These are phyloP conservation scores for Ophion ventricosus DNA, from an alignment of 2,888 invertebrate genomes.

Conservation along the genomic window DNA sequence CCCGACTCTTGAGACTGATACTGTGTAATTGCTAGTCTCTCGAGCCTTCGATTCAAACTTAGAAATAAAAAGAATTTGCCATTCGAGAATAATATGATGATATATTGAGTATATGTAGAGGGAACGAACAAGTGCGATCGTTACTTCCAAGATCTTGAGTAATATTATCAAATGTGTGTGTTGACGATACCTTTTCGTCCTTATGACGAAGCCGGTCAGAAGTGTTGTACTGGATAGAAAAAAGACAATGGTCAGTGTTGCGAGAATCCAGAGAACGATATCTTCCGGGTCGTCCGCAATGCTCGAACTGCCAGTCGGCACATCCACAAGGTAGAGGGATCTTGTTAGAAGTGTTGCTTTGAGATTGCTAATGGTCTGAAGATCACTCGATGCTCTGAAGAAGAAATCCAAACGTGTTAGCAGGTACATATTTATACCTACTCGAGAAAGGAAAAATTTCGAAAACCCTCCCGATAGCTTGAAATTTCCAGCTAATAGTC, in stretches of 20 bases:
- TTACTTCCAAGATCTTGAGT: background rate
- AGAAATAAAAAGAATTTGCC: slow-evolving; percentile 44
- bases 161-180: too few relatives aligned
- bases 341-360: slow-evolving; percentile 81
- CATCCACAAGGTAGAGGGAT: slow-evolving; percentile 83
- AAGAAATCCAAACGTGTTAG: slow-evolving; percentile 26
- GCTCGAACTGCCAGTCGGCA: slow-evolving; percentile 82
- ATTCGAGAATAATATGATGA: background rate
- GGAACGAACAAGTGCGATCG: background rate
- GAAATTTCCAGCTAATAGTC: background rate
- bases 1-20: slow-evolving; percentile 88
- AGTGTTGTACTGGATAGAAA: slow-evolving; percentile 85
- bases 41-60: slow-evolving; percentile 86
- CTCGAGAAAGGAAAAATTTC: too few relatives aligned
- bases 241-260: slow-evolving; percentile 84
- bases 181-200: slow-evolving; percentile 84
- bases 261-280: slow-evolving; percentile 84
- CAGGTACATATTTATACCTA: too few relatives aligned
- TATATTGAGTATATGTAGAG: background rate
- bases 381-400: slow-evolving; percentile 84
- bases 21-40: slow-evolving; percentile 86
- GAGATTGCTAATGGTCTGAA: slow-evolving; percentile 82
- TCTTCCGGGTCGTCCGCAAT: slow-evolving; percentile 80
- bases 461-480: background rate
- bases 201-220: slow-evolving; percentile 85